Evolutionary conservation across 2,797 vertebrate species (phyloP).

Genomic region (Malacoctenus gilli): DNA sequence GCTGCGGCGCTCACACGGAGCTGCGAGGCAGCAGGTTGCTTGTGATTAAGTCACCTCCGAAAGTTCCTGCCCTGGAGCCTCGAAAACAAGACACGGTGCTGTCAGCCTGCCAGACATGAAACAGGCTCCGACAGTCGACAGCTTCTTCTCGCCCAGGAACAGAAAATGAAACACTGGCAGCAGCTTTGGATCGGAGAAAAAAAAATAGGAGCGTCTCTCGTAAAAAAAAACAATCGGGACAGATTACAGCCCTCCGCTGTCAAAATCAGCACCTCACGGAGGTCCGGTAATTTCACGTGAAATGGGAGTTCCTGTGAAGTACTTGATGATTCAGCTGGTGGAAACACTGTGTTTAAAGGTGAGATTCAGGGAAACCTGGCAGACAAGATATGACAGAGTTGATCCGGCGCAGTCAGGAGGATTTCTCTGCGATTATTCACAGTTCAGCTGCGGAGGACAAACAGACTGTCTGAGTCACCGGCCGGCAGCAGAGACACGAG

Average conservation of each 20-base stretch:
- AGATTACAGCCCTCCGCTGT: slow-evolving; percentile 11
- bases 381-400: slow-evolving; percentile 61
- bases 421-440: slow-evolving; percentile 32
- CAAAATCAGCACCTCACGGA: not conserved
- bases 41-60: slow-evolving; percentile 55
- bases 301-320: slow-evolving; percentile 51
- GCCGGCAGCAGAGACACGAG: slow-evolving; percentile 38
- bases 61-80: slow-evolving; percentile 52
- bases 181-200: too few relatives aligned
- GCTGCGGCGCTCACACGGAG: slow-evolving; percentile 14
- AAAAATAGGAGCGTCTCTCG: too few relatives aligned
- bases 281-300: slow-evolving; percentile 1
- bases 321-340: slow-evolving; percentile 37
- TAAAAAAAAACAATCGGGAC: not conserved
- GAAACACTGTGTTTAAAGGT: slow-evolving; percentile 51
- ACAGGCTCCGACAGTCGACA: not conserved
- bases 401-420: slow-evolving; percentile 23
- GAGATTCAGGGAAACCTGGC: slow-evolving; percentile 48
- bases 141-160: slow-evolving; percentile 14
- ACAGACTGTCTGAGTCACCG: slow-evolving; percentile 41
- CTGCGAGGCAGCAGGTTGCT: slow-evolving; percentile 23
- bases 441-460: slow-evolving; percentile 14
- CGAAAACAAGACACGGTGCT: slow-evolving; percentile 30
- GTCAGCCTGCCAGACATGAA: slow-evolving; percentile 36
- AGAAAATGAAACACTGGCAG: too few relatives aligned